These are phyloP conservation scores for Patiria miniata DNA, from an alignment of 35 echinoderm and acorn worm species.

Conservation along the genomic window DNA sequence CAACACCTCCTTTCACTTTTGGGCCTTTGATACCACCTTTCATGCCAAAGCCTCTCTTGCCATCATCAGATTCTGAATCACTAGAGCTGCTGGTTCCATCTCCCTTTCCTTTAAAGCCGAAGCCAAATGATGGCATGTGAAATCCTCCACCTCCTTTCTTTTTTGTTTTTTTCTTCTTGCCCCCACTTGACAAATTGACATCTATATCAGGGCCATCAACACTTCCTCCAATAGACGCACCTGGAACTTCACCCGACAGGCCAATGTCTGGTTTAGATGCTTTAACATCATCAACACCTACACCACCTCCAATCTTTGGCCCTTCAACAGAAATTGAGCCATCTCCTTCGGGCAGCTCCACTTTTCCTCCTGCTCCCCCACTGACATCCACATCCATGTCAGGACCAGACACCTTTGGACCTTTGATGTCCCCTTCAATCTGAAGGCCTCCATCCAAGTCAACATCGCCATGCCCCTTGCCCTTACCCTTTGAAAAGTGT, in stretches of 20 bases:
- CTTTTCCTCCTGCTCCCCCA: slow-evolving; percentile 28
- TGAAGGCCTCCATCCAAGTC: background rate
- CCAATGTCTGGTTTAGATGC: slow-evolving; percentile 32
- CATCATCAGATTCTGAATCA: slow-evolving; percentile 41
- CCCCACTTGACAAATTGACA: slow-evolving; percentile 37
- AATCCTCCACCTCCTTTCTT: slow-evolving; percentile 54
- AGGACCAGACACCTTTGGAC: slow-evolving; percentile 30
- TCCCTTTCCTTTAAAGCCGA: slow-evolving; percentile 13
- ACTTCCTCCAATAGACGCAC: slow-evolving; percentile 25
- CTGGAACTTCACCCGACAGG: slow-evolving; percentile 20
- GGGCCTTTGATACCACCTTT: slow-evolving; percentile 40
- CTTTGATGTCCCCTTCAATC: slow-evolving; percentile 29
- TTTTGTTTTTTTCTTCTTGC: slow-evolving; percentile 62
- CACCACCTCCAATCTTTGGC: slow-evolving; percentile 33
- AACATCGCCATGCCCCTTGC: slow-evolving; percentile 31
- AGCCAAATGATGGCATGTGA: slow-evolving; percentile 48
- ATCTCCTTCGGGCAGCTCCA: slow-evolving; percentile 37
- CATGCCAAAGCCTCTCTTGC: slow-evolving; percentile 17
- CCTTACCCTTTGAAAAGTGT: slow-evolving; percentile 21
- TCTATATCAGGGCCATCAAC: slow-evolving; percentile 16
- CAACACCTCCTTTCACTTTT: slow-evolving; percentile 44
- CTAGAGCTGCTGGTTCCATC: slow-evolving; percentile 12
- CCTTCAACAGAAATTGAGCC: slow-evolving; percentile 31
- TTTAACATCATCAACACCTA: slow-evolving; percentile 38
- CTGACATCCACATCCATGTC: slow-evolving; percentile 41